Percentiles rank a stretch among this genome's conserved stretches.
Conservation (phyloP, 2,888 invertebrate species). For the Notodonta dromedarius region DNA sequence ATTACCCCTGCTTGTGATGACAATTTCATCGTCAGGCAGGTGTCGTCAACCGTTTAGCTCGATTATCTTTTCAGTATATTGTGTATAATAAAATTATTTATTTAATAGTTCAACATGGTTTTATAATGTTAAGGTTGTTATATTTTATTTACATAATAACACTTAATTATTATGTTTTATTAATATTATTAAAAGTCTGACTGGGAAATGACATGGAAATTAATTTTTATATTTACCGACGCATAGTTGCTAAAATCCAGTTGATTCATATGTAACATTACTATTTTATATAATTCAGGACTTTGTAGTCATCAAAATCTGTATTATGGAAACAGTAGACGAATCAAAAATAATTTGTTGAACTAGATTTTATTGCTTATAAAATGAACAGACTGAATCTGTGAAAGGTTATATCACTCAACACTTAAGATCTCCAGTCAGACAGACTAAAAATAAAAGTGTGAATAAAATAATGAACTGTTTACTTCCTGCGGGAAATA, state of each 20-base stretch:
- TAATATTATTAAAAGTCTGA: background rate
- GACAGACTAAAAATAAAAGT: background rate
- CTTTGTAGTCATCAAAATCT: no score
- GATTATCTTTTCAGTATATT: slow-evolving; percentile 26
- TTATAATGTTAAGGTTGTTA: background rate
- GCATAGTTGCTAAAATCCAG: no score
- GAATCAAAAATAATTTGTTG: no score
- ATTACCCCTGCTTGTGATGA: slow-evolving; percentile 37
- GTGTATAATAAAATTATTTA: slow-evolving; percentile 24
- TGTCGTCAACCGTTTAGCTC: slow-evolving; percentile 39
- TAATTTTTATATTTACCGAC: background rate
- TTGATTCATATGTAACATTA: no score
- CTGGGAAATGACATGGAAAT: background rate
- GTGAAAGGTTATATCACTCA: background rate
- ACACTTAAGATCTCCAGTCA: background rate
- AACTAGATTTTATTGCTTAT: no score
- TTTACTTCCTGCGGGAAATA: background rate
- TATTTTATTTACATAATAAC: background rate
- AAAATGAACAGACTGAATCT: background rate
- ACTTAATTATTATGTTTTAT: slow-evolving; percentile 1
- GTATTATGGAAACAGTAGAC: no score
- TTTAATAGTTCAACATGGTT: slow-evolving; percentile 21
- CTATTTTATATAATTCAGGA: no score
- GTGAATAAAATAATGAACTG: background rate
- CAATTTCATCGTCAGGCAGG: slow-evolving; percentile 37